phyloP scores from a whole-genome alignment of 2,797 vertebrate species.

The Helarctos malayanus region DNA sequence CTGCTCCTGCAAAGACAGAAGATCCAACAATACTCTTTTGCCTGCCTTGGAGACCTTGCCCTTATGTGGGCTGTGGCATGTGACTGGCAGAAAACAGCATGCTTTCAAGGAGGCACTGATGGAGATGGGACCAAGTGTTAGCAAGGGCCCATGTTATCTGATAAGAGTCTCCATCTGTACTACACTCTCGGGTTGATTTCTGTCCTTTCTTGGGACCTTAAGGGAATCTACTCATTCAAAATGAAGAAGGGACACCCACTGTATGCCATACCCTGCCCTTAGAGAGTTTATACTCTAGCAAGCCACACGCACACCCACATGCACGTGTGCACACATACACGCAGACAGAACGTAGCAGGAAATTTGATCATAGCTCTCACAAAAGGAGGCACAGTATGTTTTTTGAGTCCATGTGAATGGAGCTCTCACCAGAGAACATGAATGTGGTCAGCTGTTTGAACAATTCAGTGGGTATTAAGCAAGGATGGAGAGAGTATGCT shows the following conservation, averaged over 20 bases:
- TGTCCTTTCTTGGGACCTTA: neutral
- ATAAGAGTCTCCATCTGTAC: neutral
- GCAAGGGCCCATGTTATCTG: neutral
- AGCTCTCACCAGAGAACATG: neutral
- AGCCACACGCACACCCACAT: neutral
- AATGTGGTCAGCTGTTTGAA: neutral
- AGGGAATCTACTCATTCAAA: neutral
- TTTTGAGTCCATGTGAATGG: neutral
- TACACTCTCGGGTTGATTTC: neutral
- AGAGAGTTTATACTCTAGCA: neutral
- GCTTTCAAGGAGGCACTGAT: neutral
- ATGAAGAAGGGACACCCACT: neutral
- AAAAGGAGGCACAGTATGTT: neutral
- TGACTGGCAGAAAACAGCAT: neutral
- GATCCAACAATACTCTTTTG: rapidly evolving
- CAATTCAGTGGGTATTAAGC: neutral
- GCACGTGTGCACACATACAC: neutral
- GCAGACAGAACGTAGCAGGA: neutral
- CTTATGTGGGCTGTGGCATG: neutral
- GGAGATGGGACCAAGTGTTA: neutral
- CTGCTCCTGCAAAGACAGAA: neutral
- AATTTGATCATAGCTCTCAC: neutral
- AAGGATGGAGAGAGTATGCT: neutral
- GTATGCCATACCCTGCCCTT: neutral
- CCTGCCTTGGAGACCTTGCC: neutral